These are phyloP conservation scores for Lonchura striata DNA, from an alignment of 2,113 vertebrate genomes.

Conservation along the genomic window DNA sequence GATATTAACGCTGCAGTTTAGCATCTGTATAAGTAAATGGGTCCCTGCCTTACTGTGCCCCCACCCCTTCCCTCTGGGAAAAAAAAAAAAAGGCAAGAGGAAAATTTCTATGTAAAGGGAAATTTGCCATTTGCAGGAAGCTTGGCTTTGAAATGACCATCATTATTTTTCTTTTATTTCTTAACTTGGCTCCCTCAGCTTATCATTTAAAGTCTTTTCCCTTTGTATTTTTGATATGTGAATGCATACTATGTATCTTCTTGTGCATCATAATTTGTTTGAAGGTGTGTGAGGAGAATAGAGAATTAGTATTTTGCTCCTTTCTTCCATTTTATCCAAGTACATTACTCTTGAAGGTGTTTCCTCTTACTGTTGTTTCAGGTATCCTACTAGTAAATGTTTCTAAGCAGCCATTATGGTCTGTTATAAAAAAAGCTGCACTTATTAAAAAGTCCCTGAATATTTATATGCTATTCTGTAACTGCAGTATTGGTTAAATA, in stretches of 20 bases:
- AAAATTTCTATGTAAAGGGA: background rate
- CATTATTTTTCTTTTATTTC: background rate
- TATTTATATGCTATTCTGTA: slow-evolving; percentile 55
- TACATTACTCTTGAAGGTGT: background rate
- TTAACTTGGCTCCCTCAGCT: background rate
- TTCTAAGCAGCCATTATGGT: slow-evolving; percentile 28
- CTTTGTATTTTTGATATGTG: background rate
- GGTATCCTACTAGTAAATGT: background rate
- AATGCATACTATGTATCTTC: background rate
- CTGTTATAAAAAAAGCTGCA: slow-evolving; percentile 42
- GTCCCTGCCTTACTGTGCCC: background rate
- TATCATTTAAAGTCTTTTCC: background rate
- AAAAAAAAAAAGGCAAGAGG: background rate
- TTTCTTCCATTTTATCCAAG: slow-evolving; percentile 5
- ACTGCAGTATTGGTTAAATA: slow-evolving; percentile 50
- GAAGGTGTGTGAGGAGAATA: background rate
- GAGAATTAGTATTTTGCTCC: background rate
- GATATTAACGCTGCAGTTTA: background rate
- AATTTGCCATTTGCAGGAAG: background rate
- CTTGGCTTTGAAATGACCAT: background rate
- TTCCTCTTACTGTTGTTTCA: background rate
- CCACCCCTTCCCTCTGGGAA: accelerated
- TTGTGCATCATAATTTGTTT: background rate
- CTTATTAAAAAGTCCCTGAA: slow-evolving; percentile 51
- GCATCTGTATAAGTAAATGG: accelerated